Percentiles rank a stretch among this genome's conserved stretches.
Conservation (phyloP, 2,888 invertebrate species). For the Baccha elongata region DNA sequence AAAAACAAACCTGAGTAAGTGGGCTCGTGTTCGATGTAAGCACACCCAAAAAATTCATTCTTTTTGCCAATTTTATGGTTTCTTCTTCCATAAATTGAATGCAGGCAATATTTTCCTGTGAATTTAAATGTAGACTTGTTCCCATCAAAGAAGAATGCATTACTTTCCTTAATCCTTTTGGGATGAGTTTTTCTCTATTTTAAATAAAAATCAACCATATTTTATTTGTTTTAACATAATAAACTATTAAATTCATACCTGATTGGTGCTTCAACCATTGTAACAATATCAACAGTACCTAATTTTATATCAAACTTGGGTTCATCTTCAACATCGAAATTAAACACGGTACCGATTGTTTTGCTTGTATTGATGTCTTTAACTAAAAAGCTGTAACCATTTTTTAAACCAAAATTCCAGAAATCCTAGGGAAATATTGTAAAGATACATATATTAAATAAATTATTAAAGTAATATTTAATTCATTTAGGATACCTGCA, state of each 20-base stretch:
- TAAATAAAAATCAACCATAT: neutral
- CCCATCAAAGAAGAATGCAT: slow-evolving; percentile 95
- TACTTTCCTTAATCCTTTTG: slow-evolving; percentile 87
- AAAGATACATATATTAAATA: too few relatives aligned
- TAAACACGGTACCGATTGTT: slow-evolving; percentile 88
- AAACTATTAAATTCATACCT: too few relatives aligned
- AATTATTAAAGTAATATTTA: too few relatives aligned
- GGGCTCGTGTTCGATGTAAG: slow-evolving; percentile 94
- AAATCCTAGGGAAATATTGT: slow-evolving; percentile 83
- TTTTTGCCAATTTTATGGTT: slow-evolving; percentile 86
- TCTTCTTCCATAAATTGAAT: slow-evolving; percentile 91
- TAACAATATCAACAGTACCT: too few relatives aligned
- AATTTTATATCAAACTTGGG: too few relatives aligned
- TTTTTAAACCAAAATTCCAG: slow-evolving; percentile 88
- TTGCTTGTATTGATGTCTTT: slow-evolving; percentile 83
- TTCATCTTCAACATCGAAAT: slow-evolving; percentile 92
- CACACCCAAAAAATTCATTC: slow-evolving; percentile 87
- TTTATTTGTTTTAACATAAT: too few relatives aligned
- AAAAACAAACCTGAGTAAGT: slow-evolving; percentile 88
- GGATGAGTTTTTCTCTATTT: slow-evolving; percentile 84
- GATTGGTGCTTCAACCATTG: too few relatives aligned
- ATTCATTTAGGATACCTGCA: too few relatives aligned
- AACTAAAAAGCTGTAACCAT: slow-evolving; percentile 88
- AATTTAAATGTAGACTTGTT: slow-evolving; percentile 85
- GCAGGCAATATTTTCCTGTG: slow-evolving; percentile 90